phyloP scores from a whole-genome alignment of 2,113 vertebrate genomes.

The Scophthalmus maximus region DNA sequence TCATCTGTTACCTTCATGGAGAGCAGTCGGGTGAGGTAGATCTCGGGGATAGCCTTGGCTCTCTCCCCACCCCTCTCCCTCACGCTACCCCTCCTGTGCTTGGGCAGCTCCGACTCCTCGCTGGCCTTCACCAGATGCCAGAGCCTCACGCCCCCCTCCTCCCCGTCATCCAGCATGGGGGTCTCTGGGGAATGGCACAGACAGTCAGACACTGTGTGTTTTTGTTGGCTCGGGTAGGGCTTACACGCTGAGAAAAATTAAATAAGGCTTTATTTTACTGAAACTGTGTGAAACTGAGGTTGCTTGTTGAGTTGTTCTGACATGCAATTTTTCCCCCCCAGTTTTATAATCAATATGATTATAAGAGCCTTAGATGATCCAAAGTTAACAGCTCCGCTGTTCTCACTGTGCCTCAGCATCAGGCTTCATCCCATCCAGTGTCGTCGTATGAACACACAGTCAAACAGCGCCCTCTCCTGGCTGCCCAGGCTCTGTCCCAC shows the following conservation, averaged over 20 bases:
- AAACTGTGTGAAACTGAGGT: background rate
- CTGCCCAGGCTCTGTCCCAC: slow-evolving; percentile 2
- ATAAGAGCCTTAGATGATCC: too few species aligned
- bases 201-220: background rate
- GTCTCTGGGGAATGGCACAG: slow-evolving; percentile 83
- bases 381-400: background rate
- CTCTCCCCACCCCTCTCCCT: slow-evolving; percentile 93
- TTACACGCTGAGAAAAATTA: too few species aligned
- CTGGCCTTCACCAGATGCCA: slow-evolving; percentile 98
- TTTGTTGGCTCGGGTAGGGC: background rate
- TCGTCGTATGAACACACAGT: background rate
- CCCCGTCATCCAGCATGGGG: slow-evolving; percentile 95
- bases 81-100: slow-evolving; percentile 91
- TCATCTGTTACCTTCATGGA: slow-evolving; percentile 92
- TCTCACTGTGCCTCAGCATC: background rate
- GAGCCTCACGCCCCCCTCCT: slow-evolving; percentile 93
- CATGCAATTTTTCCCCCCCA: too few species aligned
- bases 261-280: too few species aligned
- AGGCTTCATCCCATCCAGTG: background rate
- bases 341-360: too few species aligned
- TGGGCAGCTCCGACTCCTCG: slow-evolving; percentile 93
- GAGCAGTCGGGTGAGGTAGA: slow-evolving; percentile 95
- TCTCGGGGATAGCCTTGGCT: slow-evolving; percentile 97
- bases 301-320: too few species aligned
- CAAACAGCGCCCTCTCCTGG: slow-evolving; percentile 49